phyloP scores from a whole-genome alignment of 2,888 invertebrate genomes.

The Sphinx pinastri region DNA sequence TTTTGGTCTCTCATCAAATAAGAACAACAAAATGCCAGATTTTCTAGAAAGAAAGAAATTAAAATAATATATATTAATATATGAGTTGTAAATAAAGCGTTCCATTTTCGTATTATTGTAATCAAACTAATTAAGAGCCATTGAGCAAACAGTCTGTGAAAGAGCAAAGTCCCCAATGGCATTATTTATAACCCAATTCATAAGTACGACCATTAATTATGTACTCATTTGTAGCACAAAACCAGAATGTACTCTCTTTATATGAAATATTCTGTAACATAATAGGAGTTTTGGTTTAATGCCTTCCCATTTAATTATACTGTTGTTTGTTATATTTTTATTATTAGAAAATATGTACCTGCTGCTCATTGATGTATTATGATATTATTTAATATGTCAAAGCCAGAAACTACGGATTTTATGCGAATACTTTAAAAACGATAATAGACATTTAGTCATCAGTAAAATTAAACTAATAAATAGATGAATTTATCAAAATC shows the following conservation, averaged over 20 bases:
- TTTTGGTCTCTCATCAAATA: too few species aligned
- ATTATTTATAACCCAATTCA: constrained; percentile 3
- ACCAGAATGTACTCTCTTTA: background rate
- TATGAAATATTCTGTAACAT: background rate
- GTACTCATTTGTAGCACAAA: background rate
- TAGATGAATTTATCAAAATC: too few species aligned
- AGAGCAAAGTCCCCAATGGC: constrained; percentile 3
- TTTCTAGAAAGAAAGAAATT: too few species aligned
- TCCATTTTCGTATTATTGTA: background rate
- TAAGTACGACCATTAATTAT: background rate
- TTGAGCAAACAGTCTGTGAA: background rate
- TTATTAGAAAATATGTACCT: too few species aligned
- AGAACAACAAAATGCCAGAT: background rate
- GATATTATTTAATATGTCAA: too few species aligned
- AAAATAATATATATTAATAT: too few species aligned
- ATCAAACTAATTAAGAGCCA: constrained; percentile 2
- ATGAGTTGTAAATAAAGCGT: background rate
- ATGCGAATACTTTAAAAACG: too few species aligned
- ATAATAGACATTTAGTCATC: too few species aligned
- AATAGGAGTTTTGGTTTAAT: background rate
- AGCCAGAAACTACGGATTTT: too few species aligned
- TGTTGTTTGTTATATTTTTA: too few species aligned
- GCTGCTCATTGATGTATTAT: too few species aligned
- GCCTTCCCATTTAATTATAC: background rate
- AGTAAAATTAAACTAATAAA: too few species aligned